phyloP scores from a whole-genome alignment of 2,113 vertebrate species.

The Phaetusa simplex region DNA sequence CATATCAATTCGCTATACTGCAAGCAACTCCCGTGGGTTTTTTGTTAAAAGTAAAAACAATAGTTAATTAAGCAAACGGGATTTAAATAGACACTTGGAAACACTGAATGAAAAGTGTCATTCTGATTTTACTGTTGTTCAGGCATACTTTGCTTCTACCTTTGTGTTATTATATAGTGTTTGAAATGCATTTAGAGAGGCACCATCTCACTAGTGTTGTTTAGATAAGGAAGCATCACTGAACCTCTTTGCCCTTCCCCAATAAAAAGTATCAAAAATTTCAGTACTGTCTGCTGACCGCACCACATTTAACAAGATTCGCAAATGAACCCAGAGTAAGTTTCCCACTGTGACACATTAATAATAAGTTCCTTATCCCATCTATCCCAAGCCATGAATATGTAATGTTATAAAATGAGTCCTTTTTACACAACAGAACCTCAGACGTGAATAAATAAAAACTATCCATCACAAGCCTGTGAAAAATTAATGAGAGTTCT shows the following conservation, averaged over 20 bases:
- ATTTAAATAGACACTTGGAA: background rate
- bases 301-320: constrained; percentile 86
- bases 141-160: background rate
- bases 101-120: background rate
- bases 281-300: constrained; percentile 77
- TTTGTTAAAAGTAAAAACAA: background rate
- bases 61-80: background rate
- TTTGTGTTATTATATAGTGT: background rate
- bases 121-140: background rate
- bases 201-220: constrained; percentile 33
- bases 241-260: constrained; percentile 60
- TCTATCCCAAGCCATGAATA: constrained; percentile 99
- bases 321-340: constrained; percentile 86
- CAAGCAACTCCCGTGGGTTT: background rate
- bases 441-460: constrained; percentile 96
- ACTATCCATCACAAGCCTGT: constrained; percentile 90
- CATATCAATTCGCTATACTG: background rate
- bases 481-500: constrained; percentile 93
- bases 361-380: constrained; percentile 94
- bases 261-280: constrained; percentile 65
- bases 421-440: constrained; percentile 94
- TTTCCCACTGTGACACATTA: constrained; percentile 96
- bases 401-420: constrained; percentile 97
- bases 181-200: constrained; percentile 42
- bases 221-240: constrained; percentile 48